Conservation (phyloP, 64 coral and sea anemone species). For the Montipora sp. region DNA sequence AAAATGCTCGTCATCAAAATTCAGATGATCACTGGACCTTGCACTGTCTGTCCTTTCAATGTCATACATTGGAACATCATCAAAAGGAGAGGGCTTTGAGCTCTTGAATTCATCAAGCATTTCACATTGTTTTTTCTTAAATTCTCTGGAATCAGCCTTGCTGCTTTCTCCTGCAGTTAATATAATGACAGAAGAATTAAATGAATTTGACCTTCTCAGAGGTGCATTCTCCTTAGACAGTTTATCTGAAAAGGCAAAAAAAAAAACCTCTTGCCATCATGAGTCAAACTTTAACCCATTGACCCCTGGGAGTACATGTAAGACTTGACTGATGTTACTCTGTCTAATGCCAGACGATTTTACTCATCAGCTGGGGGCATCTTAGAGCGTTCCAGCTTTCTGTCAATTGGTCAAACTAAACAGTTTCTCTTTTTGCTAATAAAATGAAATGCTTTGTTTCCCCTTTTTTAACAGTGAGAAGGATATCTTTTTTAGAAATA, state of each 20-base stretch:
- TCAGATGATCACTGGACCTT: neutral
- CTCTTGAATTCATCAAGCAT: neutral
- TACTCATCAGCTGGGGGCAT: too few species aligned
- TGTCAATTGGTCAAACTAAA: too few species aligned
- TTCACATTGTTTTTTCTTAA: neutral
- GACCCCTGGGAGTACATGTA: too few species aligned
- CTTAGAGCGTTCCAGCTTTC: neutral
- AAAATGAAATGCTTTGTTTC: too few species aligned
- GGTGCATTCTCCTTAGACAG: neutral
- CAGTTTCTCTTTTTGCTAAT: too few species aligned
- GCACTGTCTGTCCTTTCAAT: constrained; percentile 44
- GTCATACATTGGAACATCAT: neutral
- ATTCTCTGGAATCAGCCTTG: neutral
- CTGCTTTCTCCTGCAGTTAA: neutral
- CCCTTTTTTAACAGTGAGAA: too few species aligned
- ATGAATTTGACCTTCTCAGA: neutral
- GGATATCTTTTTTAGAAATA: too few species aligned
- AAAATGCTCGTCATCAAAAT: constrained; percentile 64
- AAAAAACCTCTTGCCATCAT: neutral
- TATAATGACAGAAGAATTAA: neutral
- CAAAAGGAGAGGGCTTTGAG: neutral
- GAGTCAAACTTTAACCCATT: too few species aligned
- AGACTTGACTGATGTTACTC: too few species aligned
- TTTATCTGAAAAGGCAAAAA: neutral
- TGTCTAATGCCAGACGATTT: too few species aligned